These are phyloP conservation scores for Nematolebias whitei DNA, from an alignment of 2,113 vertebrate genomes.

Conservation along the genomic window DNA sequence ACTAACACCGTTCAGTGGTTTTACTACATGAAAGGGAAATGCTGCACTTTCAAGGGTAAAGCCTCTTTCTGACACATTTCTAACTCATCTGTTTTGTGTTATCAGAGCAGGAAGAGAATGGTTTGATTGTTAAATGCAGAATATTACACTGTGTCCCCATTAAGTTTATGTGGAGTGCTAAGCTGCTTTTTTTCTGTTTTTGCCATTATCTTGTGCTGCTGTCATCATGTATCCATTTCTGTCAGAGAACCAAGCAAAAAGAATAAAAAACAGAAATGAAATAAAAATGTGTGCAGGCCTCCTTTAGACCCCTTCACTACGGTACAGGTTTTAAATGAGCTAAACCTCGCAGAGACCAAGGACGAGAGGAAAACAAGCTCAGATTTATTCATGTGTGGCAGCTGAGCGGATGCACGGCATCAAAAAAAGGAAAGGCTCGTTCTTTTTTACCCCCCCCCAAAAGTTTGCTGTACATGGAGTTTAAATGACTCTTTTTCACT, in stretches of 20 bases:
- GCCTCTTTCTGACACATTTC: background rate
- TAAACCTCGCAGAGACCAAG: slow-evolving; percentile 34
- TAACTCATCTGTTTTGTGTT: background rate
- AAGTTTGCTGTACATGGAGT: background rate
- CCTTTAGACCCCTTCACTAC: slow-evolving; percentile 4
- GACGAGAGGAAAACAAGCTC: slow-evolving; percentile 14
- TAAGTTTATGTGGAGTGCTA: background rate
- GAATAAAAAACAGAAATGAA: background rate
- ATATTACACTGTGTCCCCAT: slow-evolving; percentile 14
- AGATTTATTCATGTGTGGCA: slow-evolving; percentile 52
- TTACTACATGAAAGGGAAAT: background rate
- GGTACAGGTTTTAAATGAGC: slow-evolving; percentile 32
- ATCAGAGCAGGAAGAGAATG: slow-evolving; percentile 7
- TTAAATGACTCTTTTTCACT: slow-evolving; percentile 39
- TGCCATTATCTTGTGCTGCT: slow-evolving; percentile 41
- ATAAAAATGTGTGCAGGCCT: background rate
- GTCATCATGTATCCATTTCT: slow-evolving; percentile 48
- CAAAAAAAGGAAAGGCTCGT: slow-evolving; percentile 13
- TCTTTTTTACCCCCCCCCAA: background rate
- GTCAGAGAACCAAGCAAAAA: slow-evolving; percentile 16
- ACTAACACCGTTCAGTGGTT: too few relatives aligned
- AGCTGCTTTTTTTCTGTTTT: slow-evolving; percentile 29
- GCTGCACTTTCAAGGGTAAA: background rate
- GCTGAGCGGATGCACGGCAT: slow-evolving; percentile 33
- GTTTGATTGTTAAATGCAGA: background rate